These are phyloP conservation scores for Phaetusa simplex DNA, from an alignment of 2,113 vertebrate genomes.

Conservation along the genomic window DNA sequence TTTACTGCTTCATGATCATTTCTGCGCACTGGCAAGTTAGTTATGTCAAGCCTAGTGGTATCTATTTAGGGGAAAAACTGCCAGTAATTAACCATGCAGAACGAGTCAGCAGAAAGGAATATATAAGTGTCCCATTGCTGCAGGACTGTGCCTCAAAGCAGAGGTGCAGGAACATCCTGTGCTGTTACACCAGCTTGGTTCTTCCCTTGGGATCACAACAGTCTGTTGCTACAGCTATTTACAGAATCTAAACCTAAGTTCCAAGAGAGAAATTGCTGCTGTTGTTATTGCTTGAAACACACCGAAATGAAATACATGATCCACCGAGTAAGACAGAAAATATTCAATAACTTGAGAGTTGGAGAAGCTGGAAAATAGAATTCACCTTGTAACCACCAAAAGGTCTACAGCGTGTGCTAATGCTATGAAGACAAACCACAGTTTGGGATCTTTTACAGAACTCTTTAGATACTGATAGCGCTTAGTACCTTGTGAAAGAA, in stretches of 20 bases:
- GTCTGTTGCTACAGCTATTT: background rate
- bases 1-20: background rate
- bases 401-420: background rate
- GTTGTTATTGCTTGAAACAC: background rate
- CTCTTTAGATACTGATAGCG: background rate
- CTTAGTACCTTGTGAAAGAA: background rate
- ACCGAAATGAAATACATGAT: background rate
- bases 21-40: background rate
- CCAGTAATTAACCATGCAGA: background rate
- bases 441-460: background rate
- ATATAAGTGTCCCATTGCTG: background rate
- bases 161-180: background rate
- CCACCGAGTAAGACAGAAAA: background rate
- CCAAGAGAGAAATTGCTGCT: background rate
- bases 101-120: background rate
- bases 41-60: background rate
- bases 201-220: background rate
- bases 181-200: background rate
- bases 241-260: background rate
- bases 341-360: background rate
- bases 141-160: background rate
- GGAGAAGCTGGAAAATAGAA: background rate
- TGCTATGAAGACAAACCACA: conserved; percentile 54
- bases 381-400: background rate
- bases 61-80: background rate